phyloP scores from a whole-genome alignment of 2,797 vertebrate species.

The Sphenopsis melanotis region DNA sequence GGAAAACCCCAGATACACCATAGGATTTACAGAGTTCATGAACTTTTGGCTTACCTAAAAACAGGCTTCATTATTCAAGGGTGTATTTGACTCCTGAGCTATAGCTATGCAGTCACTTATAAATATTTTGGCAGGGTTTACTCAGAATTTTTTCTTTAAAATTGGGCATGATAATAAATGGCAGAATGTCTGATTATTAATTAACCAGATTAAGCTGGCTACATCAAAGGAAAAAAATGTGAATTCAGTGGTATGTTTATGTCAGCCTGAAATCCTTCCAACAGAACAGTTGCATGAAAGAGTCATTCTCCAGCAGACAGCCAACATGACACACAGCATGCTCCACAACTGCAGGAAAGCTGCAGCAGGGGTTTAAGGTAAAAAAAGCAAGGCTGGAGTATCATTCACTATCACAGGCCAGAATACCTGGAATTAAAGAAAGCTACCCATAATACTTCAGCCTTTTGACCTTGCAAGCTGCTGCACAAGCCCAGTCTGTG shows the following conservation, averaged over 20 bases:
- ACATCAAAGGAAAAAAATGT: not conserved
- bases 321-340: not conserved
- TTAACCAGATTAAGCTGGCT: not conserved
- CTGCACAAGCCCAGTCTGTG: not conserved
- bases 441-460: not conserved
- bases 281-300: not conserved
- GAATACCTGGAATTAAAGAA: not conserved
- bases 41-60: not conserved
- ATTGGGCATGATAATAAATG: not conserved
- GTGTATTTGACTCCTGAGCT: not conserved
- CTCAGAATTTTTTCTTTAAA: not conserved
- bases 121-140: not conserved
- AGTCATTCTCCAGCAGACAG: not conserved
- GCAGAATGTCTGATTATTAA: not conserved
- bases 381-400: not conserved
- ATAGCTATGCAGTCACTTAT: not conserved
- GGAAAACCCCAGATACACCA: not conserved
- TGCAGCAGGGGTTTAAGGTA: not conserved
- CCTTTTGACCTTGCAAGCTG: not conserved
- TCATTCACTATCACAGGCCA: not conserved
- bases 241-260: not conserved
- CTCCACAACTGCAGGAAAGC: not conserved
- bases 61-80: not conserved
- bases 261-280: conserved; percentile 20
- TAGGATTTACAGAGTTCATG: not conserved